Base-by-base conservation (phyloP, 2,113 vertebrate species). In the Cercocebus atys region DNA sequence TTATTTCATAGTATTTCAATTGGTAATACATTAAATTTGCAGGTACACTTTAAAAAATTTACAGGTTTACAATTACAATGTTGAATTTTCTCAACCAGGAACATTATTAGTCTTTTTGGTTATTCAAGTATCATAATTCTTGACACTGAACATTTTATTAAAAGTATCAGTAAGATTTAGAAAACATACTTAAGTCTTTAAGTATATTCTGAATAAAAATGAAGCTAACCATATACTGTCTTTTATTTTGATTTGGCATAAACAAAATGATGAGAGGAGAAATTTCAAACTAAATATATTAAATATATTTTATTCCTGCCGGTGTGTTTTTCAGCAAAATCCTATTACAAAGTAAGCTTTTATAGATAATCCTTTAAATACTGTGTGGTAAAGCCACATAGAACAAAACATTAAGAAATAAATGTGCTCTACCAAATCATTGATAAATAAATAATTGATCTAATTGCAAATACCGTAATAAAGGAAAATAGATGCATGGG, bases 151-250 rank as follows among this genome's bases (percentile, higher is more conserved):
- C 52, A 92, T 79, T 88, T 93, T 81, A 50, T 40, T 72, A 79
- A 25, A 35, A 68, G 43, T 79, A 47, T 61, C 38, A 76, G 1
- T 72, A 87, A 32, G 25, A 88, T 73, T 78, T 81, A 23, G 52
- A 78, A 97, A 93, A 68, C 32, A 90, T 70, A 73, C 27, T 66
- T 68, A 25, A 30, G 5, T 94, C 35, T 88, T 92, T 88, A 76
- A 45, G 30, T 35, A 86, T 76, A 90, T 78, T 66, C 9, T 66
- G 20, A 86, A 66, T 79, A 30, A 83, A 90, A 81, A 72, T 70
- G n/a, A 79, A 32, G 55, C 30, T 85, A 85, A 59, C 32, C 12
- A 89, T 30, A 1, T 45, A 40, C 5, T 61, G 8, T 76, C 43
- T 78, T 92, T 55, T 64, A 43, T 90, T 95, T 89, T 90, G 57